Conservation (phyloP, 64 coral and sea anemone species). For the Montipora cactus region DNA sequence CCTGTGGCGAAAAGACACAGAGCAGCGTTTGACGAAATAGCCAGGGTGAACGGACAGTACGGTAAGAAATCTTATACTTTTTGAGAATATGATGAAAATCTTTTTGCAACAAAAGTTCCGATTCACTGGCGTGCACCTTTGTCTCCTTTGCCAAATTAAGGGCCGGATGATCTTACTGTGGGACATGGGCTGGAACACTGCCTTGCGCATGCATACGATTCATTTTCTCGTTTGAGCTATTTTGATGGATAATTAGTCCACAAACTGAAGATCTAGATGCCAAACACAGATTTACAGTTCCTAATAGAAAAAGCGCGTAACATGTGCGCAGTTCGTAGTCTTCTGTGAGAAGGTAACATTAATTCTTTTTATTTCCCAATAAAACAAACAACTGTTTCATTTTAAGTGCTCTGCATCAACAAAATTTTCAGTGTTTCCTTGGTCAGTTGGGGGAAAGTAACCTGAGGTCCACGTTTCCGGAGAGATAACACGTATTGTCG, state of each 20-base stretch:
- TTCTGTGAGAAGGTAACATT: no score
- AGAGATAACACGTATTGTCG: no score
- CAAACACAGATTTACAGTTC: neutral
- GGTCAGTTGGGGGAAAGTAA: no score
- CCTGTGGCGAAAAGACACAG: slow-evolving; percentile 14
- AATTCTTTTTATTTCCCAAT: no score
- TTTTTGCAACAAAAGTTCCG: neutral
- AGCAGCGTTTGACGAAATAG: slow-evolving; percentile 42
- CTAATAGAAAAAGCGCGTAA: neutral
- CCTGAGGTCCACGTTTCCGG: no score
- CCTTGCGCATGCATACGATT: neutral
- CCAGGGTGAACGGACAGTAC: slow-evolving; percentile 16
- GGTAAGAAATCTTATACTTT: slow-evolving; percentile 6
- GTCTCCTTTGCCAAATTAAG: no score
- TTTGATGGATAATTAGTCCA: neutral
- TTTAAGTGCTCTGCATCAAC: no score
- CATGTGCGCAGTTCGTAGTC: neutral
- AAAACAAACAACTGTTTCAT: no score
- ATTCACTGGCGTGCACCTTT: neutral
- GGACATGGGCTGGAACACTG: neutral
- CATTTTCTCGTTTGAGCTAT: neutral
- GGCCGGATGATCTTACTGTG: neutral
- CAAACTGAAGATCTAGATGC: neutral
- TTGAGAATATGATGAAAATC: neutral
- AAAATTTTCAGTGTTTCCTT: no score